Percentiles rank a stretch among this genome's conserved stretches.
phyloP scores from a whole-genome alignment of 2,797 vertebrate genomes.

The Intellagama lesueurii region DNA sequence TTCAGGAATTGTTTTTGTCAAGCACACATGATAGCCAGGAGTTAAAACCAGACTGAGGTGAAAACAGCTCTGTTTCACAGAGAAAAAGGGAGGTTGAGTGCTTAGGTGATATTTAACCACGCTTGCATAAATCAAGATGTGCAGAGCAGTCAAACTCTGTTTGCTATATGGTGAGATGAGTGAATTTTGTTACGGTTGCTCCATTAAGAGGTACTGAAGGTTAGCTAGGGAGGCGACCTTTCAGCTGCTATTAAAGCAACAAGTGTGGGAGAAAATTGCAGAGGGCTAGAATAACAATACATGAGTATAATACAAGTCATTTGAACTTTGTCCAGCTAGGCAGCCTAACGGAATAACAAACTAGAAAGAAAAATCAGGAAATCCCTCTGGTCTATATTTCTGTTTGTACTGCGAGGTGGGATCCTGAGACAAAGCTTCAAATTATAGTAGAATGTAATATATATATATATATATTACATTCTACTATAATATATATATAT shows the following conservation, averaged over 20 bases:
- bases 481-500: too few species aligned
- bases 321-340: conserved; percentile 67
- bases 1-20: conserved; percentile 60
- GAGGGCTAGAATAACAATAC: conserved; percentile 65
- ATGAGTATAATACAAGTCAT: conserved; percentile 62
- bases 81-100: conserved; percentile 59
- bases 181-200: conserved; percentile 77
- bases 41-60: conserved; percentile 47
- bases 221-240: conserved; percentile 74
- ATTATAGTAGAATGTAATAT: too few species aligned
- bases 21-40: conserved; percentile 48
- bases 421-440: not conserved
- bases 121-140: conserved; percentile 72
- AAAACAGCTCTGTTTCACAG: conserved; percentile 57
- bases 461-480: too few species aligned
- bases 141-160: conserved; percentile 66
- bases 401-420: not conserved
- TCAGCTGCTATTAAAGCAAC: conserved; percentile 77
- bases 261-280: conserved; percentile 72
- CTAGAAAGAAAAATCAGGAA: conserved; percentile 58
- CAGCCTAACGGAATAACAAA: conserved; percentile 68
- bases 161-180: conserved; percentile 61
- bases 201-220: conserved; percentile 73
- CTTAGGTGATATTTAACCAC: conserved; percentile 77
- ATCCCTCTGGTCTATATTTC: conserved; percentile 65